These are phyloP conservation scores for Diarsia rubi DNA, from an alignment of 2,888 invertebrate species.

Conservation along the genomic window DNA sequence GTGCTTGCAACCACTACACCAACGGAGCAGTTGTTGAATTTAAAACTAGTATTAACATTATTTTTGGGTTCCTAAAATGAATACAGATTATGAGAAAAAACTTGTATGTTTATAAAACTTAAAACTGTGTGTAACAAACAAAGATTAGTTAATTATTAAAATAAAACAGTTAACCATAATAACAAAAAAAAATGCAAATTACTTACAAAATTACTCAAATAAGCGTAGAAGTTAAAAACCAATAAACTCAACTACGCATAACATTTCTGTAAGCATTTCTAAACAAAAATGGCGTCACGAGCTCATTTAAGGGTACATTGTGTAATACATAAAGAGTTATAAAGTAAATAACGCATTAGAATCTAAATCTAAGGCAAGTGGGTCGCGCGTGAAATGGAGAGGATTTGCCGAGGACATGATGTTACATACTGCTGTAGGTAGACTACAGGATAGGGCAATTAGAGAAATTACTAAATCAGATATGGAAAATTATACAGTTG, in stretches of 20 bases:
- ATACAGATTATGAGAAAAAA: not conserved
- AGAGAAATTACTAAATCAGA: not conserved
- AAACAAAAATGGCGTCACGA: slow-evolving; percentile 52
- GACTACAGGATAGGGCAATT: not conserved
- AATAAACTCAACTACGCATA: slow-evolving; percentile 53
- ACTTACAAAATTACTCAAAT: slow-evolving; percentile 12
- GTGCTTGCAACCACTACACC: too few species aligned
- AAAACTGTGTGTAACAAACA: not conserved
- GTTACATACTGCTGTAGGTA: slow-evolving; percentile 54
- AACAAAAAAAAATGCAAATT: not conserved
- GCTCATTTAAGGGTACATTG: slow-evolving; percentile 59
- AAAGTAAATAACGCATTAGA: slow-evolving; percentile 72
- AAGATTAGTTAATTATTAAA: not conserved
- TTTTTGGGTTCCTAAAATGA: not conserved
- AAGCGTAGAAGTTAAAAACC: slow-evolving; percentile 20
- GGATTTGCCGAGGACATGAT: slow-evolving; percentile 70
- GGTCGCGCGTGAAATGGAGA: slow-evolving; percentile 65
- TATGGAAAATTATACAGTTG: not conserved
- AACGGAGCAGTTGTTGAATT: not conserved
- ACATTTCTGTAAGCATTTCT: slow-evolving; percentile 37
- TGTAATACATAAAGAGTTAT: slow-evolving; percentile 69
- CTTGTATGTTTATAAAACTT: not conserved
- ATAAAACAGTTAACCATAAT: not conserved
- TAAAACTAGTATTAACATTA: not conserved
- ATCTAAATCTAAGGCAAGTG: slow-evolving; percentile 73